Evolutionary conservation across 2,113 vertebrate genomes (phyloP).

Genomic region (Eurystomus gularis): DNA sequence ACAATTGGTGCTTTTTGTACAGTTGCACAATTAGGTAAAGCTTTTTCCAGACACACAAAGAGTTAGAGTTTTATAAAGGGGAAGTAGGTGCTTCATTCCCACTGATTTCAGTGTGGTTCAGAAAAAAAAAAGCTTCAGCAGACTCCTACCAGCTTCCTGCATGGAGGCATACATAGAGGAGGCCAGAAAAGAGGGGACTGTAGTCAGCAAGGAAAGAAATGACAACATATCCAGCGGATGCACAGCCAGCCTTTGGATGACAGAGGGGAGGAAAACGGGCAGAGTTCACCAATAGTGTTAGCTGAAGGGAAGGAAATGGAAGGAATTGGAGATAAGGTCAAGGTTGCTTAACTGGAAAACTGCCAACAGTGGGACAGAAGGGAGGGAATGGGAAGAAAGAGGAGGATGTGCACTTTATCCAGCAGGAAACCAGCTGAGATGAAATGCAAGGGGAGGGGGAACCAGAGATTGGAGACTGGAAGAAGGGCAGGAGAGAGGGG

Average conservation of each 20-base stretch:
- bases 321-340: constrained; percentile 34
- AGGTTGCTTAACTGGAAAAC: constrained; percentile 29
- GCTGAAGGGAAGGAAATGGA: constrained; percentile 40
- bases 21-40: background rate
- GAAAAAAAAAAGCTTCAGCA: background rate
- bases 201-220: background rate
- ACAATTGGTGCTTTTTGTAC: background rate
- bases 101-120: background rate
- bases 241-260: background rate
- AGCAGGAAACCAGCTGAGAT: constrained; percentile 9
- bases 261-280: background rate
- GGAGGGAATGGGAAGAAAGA: constrained; percentile 33
- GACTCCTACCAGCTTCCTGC: constrained; percentile 20
- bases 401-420: background rate
- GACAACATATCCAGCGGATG: constrained; percentile 41
- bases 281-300: background rate
- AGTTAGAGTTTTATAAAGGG: background rate
- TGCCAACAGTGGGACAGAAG: background rate
- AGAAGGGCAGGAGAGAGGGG: background rate
- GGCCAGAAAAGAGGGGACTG: background rate
- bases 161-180: background rate
- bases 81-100: background rate
- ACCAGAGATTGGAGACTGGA: background rate
- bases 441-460: background rate
- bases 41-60: background rate